These are phyloP conservation scores for Elysia chlorotica DNA, from an alignment of 1,140 invertebrate species.

Conservation along the genomic window DNA sequence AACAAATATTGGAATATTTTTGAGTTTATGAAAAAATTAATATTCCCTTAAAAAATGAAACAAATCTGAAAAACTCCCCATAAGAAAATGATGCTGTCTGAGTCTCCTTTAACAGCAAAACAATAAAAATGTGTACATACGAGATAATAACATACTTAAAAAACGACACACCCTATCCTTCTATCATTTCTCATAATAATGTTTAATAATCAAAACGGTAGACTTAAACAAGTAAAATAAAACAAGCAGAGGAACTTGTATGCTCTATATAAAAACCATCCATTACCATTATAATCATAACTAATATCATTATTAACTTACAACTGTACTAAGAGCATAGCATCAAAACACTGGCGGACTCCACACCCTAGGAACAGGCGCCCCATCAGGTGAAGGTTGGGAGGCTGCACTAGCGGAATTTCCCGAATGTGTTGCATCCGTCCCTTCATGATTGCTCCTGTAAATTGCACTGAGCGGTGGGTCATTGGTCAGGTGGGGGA, in stretches of 20 bases:
- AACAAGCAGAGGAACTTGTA: background rate
- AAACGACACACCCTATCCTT: background rate
- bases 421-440: slow-evolving; percentile 20
- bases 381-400: slow-evolving; percentile 55
- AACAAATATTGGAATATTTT: background rate
- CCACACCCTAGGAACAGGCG: slow-evolving; percentile 51
- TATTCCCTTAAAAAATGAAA: too few relatives aligned
- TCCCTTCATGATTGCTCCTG: slow-evolving; percentile 24
- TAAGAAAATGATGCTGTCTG: too few relatives aligned
- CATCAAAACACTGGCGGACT: slow-evolving; percentile 48
- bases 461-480: slow-evolving; percentile 16
- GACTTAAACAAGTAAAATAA: background rate
- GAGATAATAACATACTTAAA: background rate
- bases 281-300: too few relatives aligned
- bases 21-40: too few relatives aligned
- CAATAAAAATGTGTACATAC: too few relatives aligned
- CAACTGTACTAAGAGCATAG: slow-evolving; percentile 55
- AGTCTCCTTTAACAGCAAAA: background rate
- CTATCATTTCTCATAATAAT: background rate
- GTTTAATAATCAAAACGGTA: background rate
- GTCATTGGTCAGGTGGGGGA: too few relatives aligned
- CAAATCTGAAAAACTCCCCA: too few relatives aligned
- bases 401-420: slow-evolving; percentile 29
- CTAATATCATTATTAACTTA: too few relatives aligned
- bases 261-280: too few relatives aligned